These are phyloP conservation scores for Drosophila jambulina DNA, from an alignment of 1,140 invertebrate species.

Conservation along the genomic window DNA sequence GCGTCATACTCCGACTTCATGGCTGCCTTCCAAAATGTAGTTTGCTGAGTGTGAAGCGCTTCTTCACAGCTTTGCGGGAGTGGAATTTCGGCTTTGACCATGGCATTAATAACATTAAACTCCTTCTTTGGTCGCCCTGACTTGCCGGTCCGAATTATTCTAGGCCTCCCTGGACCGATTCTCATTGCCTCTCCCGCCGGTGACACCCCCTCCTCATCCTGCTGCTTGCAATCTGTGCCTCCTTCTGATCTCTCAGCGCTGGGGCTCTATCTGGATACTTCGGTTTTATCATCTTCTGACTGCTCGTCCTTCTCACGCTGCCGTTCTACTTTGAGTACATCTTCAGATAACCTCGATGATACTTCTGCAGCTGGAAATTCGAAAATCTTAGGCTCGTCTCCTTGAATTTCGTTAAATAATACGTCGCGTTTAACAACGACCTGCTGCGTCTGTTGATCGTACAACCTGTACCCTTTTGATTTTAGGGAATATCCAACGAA, in stretches of 20 bases:
- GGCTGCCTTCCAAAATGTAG: no score
- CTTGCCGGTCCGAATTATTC: slow-evolving; percentile 4
- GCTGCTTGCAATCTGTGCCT: not conserved
- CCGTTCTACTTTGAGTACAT: not conserved
- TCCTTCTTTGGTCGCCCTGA: not conserved
- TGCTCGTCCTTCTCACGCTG: not conserved
- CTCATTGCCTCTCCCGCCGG: not conserved
- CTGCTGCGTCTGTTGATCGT: not conserved
- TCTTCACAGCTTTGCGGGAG: not conserved
- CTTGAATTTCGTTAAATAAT: not conserved
- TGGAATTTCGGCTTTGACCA: not conserved
- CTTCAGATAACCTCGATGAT: not conserved
- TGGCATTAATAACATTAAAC: no score
- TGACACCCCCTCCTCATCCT: not conserved
- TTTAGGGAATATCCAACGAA: no score
- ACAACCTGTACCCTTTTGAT: no score
- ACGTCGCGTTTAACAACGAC: not conserved
- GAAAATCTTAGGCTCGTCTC: no score
- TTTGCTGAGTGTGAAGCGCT: not conserved
- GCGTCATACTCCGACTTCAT: not conserved
- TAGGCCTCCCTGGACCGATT: not conserved
- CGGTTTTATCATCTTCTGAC: not conserved
- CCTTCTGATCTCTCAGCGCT: not conserved
- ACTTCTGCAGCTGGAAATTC: no score
- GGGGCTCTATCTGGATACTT: not conserved